A percentile compares a stretch with the other conserved stretches of the same genome.
Conservation (phyloP, 2,113 vertebrate genomes). For the Ammodytes dubius region DNA sequence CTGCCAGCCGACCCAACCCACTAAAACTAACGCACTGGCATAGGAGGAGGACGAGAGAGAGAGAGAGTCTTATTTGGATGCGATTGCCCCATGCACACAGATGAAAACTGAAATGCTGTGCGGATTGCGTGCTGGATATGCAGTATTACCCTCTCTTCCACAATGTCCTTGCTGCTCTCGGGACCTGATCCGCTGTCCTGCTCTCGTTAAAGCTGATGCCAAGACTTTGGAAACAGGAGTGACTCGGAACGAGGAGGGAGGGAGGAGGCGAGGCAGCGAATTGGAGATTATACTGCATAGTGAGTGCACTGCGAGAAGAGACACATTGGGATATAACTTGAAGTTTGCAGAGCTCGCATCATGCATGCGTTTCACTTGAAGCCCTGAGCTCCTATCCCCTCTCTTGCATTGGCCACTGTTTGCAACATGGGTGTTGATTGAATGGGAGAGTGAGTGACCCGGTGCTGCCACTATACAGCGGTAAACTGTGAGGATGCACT, state of each 20-base stretch:
- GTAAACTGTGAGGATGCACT: conserved; percentile 51
- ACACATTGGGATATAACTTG: conserved; percentile 25
- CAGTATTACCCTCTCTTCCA: conserved; percentile 29
- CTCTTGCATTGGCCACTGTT: background rate
- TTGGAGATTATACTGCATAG: conserved; percentile 24
- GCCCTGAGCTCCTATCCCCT: background rate
- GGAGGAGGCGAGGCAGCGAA: background rate
- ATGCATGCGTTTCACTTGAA: conserved; percentile 13
- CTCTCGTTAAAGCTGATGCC: conserved; percentile 10
- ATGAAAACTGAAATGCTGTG: conserved; percentile 29
- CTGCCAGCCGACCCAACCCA: conserved; percentile 67
- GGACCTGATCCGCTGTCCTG: conserved; percentile 45
- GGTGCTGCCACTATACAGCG: conserved; percentile 28
- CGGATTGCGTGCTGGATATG: conserved; percentile 36
- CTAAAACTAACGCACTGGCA: conserved; percentile 48
- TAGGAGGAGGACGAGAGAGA: too few species aligned
- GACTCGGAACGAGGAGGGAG: conserved; percentile 1
- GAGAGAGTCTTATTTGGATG: conserved; percentile 14
- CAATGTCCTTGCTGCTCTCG: background rate
- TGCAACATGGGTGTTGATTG: conserved; percentile 77
- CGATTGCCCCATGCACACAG: background rate
- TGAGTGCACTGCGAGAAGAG: background rate
- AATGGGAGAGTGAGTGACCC: conserved; percentile 36
- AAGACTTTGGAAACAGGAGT: conserved; percentile 53
- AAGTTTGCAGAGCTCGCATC: conserved; percentile 60